Percentiles rank a stretch among this genome's conserved stretches.
Evolutionary conservation across 2,113 vertebrate species (phyloP).

Genomic region (Myrmophylax atrothorax): DNA sequence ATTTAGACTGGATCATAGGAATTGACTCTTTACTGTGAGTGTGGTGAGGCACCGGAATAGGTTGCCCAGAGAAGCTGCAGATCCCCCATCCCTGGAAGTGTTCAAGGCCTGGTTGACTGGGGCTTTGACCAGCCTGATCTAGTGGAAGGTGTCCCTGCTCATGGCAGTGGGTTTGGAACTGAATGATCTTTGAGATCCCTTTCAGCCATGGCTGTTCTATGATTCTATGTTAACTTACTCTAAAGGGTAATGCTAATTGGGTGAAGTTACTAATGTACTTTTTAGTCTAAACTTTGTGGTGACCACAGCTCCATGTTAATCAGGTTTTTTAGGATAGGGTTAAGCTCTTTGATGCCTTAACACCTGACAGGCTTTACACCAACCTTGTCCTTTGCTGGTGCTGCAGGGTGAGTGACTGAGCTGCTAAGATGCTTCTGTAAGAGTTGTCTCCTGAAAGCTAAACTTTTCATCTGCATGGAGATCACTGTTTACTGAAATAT

Average conservation of each 20-base stretch:
- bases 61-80: not conserved
- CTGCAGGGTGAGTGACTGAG: not conserved
- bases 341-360: not conserved
- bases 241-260: not conserved
- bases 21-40: not conserved
- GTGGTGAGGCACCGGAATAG: not conserved
- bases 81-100: not conserved
- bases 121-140: not conserved
- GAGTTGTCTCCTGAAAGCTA: not conserved
- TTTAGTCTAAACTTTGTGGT: not conserved
- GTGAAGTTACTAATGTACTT: not conserved
- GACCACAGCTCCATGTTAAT: not conserved
- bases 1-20: not conserved
- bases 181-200: not conserved
- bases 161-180: not conserved
- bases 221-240: not conserved
- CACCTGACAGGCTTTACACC: not conserved
- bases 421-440: not conserved
- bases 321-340: not conserved
- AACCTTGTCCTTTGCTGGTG: not conserved
- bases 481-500: not conserved
- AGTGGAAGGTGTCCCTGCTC: not conserved
- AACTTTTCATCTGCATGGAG: not conserved
- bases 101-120: not conserved
- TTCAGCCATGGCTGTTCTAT: not conserved